These are phyloP conservation scores for Rugalucina vietnamica DNA, from an alignment of 2,888 invertebrate genomes.

Conservation along the genomic window DNA sequence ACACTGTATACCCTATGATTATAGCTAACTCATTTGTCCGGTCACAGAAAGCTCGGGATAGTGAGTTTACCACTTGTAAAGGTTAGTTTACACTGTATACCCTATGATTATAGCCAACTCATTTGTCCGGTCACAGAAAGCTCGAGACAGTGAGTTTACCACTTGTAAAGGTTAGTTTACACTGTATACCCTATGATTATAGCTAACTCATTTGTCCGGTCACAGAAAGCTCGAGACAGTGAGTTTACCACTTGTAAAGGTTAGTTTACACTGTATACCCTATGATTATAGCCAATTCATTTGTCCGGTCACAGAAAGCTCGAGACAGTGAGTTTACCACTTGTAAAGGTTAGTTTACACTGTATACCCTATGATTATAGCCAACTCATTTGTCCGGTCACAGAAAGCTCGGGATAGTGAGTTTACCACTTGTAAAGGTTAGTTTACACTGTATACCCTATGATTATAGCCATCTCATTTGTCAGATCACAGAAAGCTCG, in stretches of 20 bases:
- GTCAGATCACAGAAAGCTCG: too few relatives aligned
- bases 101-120: conserved; percentile 99
- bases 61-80: conserved; percentile 84
- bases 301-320: too few relatives aligned
- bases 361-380: conserved; percentile 98
- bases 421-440: conserved; percentile 84
- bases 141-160: conserved; percentile 87
- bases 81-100: conserved; percentile 76
- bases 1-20: background rate
- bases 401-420: conserved; percentile 90
- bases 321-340: too few relatives aligned
- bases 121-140: conserved; percentile 94
- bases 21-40: conserved; percentile 85
- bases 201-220: conserved; percentile 95
- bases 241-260: conserved; percentile 84
- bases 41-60: conserved; percentile 92
- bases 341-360: too few relatives aligned
- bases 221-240: conserved; percentile 90
- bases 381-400: conserved; percentile 96
- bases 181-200: conserved; percentile 99
- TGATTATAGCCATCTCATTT: too few relatives aligned
- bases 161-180: conserved; percentile 81
- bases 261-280: too few relatives aligned
- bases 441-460: too few relatives aligned
- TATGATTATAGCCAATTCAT: too few relatives aligned